phyloP scores from a whole-genome alignment of 2,797 vertebrate genomes.

The Salarias fasciatus region DNA sequence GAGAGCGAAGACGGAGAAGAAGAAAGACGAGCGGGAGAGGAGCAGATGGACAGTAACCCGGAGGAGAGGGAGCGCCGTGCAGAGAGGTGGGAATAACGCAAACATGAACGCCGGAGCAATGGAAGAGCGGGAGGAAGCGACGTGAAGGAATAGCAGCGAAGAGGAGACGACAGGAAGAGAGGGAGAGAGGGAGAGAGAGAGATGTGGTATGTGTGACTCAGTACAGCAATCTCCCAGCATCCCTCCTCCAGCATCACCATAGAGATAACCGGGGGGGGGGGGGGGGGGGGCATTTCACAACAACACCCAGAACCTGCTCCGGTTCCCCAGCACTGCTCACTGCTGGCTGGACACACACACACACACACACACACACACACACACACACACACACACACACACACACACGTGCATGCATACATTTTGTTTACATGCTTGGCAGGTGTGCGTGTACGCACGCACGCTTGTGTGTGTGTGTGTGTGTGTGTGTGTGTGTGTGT shows the following conservation, averaged over 20 bases:
- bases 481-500: no score
- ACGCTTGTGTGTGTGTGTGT: neutral
- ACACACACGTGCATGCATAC: slow-evolving; percentile 46
- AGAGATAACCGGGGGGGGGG: slow-evolving; percentile 63
- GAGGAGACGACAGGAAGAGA: slow-evolving; percentile 54
- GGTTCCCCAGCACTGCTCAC: no score
- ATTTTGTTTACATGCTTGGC: slow-evolving; percentile 60
- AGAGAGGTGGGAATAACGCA: slow-evolving; percentile 66
- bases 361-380: no score
- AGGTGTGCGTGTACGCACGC: slow-evolving; percentile 33
- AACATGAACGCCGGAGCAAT: slow-evolving; percentile 62
- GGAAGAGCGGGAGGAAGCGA: slow-evolving; percentile 70
- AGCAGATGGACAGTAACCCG: slow-evolving; percentile 28
- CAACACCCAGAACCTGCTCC: slow-evolving; percentile 39
- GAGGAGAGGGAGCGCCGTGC: slow-evolving; percentile 74
- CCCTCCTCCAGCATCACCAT: slow-evolving; percentile 67
- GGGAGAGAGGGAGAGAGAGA: slow-evolving; percentile 60
- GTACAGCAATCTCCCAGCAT: slow-evolving; percentile 62
- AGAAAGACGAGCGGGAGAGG: neutral
- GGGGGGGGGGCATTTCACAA: slow-evolving; percentile 47
- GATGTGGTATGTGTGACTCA: slow-evolving; percentile 80
- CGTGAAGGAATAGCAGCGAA: slow-evolving; percentile 67
- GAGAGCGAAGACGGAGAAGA: slow-evolving; percentile 53
- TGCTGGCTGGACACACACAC: no score
- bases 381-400: no score